phyloP scores from a whole-genome alignment of 2,113 vertebrate genomes.

The Ophthalmotilapia sp. region DNA sequence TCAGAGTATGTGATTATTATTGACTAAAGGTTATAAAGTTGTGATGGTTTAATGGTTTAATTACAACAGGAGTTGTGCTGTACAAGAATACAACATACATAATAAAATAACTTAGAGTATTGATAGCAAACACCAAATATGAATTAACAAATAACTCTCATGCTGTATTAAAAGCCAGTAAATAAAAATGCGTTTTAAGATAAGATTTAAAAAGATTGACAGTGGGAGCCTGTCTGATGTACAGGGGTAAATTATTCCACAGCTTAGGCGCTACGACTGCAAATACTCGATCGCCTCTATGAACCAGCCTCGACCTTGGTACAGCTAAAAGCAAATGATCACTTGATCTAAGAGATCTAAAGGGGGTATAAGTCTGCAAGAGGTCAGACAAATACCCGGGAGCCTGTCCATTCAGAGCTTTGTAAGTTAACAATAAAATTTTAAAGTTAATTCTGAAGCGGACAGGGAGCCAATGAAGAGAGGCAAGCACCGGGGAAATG shows the following conservation, averaged over 20 bases:
- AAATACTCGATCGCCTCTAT: too few species aligned
- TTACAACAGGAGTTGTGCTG: neutral
- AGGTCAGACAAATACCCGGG: too few species aligned
- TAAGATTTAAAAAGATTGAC: too few species aligned
- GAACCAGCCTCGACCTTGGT: too few species aligned
- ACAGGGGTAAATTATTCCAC: too few species aligned
- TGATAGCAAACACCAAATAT: neutral
- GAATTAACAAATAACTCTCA: neutral
- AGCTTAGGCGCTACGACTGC: too few species aligned
- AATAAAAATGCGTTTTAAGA: neutral
- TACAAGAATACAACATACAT: neutral
- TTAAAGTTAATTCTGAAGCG: rapidly evolving
- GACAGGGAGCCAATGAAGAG: rapidly evolving
- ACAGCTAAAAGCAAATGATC: too few species aligned
- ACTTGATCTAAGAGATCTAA: too few species aligned
- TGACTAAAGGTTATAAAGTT: neutral
- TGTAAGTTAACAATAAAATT: rapidly evolving
- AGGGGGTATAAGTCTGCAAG: too few species aligned
- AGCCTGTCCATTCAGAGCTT: too few species aligned
- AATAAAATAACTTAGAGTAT: neutral
- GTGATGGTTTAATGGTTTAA: neutral
- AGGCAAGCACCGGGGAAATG: too few species aligned
- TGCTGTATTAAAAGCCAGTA: neutral
- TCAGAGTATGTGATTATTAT: neutral
- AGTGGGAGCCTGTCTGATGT: too few species aligned